Base-by-base conservation (phyloP, 1,140 invertebrate genomes). In the Caenorhabditis inopinata region DNA sequence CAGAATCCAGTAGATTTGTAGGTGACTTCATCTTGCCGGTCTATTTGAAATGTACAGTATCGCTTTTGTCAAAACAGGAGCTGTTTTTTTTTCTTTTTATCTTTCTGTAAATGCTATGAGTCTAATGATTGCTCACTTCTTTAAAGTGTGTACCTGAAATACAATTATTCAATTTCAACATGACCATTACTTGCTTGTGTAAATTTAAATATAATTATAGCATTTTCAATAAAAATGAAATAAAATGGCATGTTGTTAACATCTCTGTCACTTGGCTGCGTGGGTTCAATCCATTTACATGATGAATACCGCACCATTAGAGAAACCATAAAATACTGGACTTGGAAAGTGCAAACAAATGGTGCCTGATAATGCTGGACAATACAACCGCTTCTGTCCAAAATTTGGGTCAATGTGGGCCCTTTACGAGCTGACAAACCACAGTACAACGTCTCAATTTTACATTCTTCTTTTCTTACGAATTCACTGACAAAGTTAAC, bases 351-450 rank as follows among this genome's bases (percentile, higher is more conserved):
- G 12, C 48, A 51, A 51, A 51, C 18, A 51, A 51, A 23, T 23
- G 48, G 48, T 51, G 12, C 48, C 48, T 68, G 58, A 68, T 68
- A 68, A 68, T 68, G 58, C 32, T 68, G 23, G 16, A 21, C 51
- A 68, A 35, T 7, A 21, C 29, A 35, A 21, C 7, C 11, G 12
- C 18, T 16, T 11, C 11, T 18, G 18, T 11, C 11, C 21, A 9
- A n/a, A n/a, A 38, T 68, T 29, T 68, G 32, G 58, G 58, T 68
- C 58, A 68, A 38, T 38, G 9, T 21, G 29, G 35, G 58, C 18
- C 58, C 58, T 68, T 68, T 68, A 25, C n/a, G 29, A 16, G 58
- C 11, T 38, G 32, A 68, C 1, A 38, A 23, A 29, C 9, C 25
- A 16, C 6, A 29, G 23, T 38, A 42, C 38, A 42, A n/a, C 38